phyloP scores from a whole-genome alignment of 2,888 invertebrate species.

The Patella caerulea region DNA sequence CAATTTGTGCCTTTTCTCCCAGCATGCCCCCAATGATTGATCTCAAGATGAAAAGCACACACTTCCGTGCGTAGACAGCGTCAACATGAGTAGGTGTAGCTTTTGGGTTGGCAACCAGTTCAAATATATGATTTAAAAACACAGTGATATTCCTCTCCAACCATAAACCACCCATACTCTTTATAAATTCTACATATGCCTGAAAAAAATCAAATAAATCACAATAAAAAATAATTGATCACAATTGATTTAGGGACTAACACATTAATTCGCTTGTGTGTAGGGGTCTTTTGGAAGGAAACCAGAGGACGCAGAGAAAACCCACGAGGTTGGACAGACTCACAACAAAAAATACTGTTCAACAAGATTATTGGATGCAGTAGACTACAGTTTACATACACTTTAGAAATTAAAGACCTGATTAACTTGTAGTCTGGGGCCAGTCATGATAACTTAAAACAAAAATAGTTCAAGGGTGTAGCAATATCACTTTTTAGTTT shows the following conservation, averaged over 20 bases:
- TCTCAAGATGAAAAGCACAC: conserved; percentile 94
- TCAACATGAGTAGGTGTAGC: conserved; percentile 97
- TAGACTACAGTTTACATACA: too few species aligned
- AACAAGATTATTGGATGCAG: too few species aligned
- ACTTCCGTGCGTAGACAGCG: conserved; percentile 97
- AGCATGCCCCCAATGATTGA: conserved; percentile 93
- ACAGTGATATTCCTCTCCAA: conserved; percentile 90
- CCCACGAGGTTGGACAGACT: background rate
- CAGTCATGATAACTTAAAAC: too few species aligned
- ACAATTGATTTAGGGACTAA: too few species aligned
- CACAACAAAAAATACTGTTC: background rate
- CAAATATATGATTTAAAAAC: conserved; percentile 90
- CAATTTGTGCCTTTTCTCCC: conserved; percentile 96
- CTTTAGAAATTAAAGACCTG: too few species aligned
- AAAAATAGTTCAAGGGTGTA: too few species aligned
- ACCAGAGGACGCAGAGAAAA: too few species aligned
- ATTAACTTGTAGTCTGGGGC: too few species aligned
- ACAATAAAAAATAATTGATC: background rate
- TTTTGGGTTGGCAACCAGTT: conserved; percentile 92
- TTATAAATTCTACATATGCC: conserved; percentile 96
- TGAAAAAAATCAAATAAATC: conserved; percentile 67
- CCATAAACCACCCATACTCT: conserved; percentile 94
- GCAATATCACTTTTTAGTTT: too few species aligned
- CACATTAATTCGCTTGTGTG: too few species aligned
- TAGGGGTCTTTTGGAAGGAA: too few species aligned